These are phyloP conservation scores for Crocodylus rhombifer DNA, from an alignment of 2,797 vertebrate species.

Conservation along the genomic window DNA sequence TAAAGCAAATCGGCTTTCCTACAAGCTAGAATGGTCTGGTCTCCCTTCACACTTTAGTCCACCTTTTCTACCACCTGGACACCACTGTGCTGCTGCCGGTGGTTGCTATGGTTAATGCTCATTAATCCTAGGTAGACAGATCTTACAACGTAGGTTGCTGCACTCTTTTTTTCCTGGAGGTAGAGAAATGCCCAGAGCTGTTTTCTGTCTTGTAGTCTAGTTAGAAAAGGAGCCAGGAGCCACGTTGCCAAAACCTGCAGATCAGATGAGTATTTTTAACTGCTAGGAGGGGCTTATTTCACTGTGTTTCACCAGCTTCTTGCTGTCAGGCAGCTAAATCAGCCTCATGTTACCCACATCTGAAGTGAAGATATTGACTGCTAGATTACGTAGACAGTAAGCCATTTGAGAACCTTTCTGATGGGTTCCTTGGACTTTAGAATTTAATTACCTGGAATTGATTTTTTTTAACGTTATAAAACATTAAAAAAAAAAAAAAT, in stretches of 20 bases:
- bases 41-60: not conserved
- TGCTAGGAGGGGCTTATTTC: not conserved
- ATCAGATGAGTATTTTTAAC: not conserved
- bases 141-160: not conserved
- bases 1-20: not conserved
- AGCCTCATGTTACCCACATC: not conserved
- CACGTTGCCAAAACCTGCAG: not conserved
- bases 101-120: not conserved
- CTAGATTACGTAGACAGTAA: not conserved
- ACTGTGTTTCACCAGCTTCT: not conserved
- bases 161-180: not conserved
- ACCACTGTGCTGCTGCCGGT: not conserved
- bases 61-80: not conserved
- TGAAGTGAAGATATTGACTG: not conserved
- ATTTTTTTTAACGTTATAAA: not conserved
- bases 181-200: not conserved
- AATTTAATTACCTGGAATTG: fast-evolving
- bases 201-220: not conserved
- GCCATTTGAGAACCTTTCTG: not conserved
- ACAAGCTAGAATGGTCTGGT: not conserved
- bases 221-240: not conserved
- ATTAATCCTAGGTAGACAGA: not conserved
- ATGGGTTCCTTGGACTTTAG: not conserved
- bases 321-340: not conserved
- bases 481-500: not conserved